phyloP scores from a whole-genome alignment of 2,888 invertebrate genomes.

The Coecobrya sp. region DNA sequence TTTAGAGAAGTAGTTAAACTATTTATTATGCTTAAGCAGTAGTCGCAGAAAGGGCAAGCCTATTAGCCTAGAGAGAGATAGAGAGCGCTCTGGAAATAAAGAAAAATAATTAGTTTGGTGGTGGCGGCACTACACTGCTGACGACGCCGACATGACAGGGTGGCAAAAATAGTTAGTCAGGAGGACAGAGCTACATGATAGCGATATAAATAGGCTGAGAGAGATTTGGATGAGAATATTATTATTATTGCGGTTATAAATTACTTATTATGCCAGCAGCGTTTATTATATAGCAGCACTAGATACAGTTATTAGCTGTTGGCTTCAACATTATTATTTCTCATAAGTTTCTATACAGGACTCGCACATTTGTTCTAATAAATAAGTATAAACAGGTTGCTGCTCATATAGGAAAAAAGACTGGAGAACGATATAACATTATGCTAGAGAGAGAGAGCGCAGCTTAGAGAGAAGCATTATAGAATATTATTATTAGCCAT shows the following conservation, averaged over 20 bases:
- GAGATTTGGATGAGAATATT: background rate
- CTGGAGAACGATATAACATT: background rate
- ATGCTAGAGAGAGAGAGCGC: background rate
- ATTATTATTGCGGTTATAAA: background rate
- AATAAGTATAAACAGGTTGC: background rate
- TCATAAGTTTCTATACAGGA: background rate
- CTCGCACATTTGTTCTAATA: constrained; percentile 16
- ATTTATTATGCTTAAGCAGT: constrained; percentile 9
- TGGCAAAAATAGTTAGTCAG: constrained; percentile 40
- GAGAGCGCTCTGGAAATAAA: constrained; percentile 36
- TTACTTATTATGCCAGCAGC: constrained; percentile 11
- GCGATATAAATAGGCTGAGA: constrained; percentile 40
- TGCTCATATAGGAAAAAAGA: constrained; percentile 12
- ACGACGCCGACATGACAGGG: background rate
- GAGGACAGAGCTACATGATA: constrained; percentile 11
- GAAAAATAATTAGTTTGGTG: background rate
- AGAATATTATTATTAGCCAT: constrained; percentile 38
- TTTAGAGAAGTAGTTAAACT: constrained; percentile 32
- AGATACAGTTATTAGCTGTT: constrained; percentile 27
- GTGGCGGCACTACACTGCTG: background rate
- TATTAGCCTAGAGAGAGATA: background rate
- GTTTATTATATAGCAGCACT: background rate
- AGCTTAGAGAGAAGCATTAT: constrained; percentile 40
- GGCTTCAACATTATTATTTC: constrained; percentile 5
- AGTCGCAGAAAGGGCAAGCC: constrained; percentile 42